phyloP scores from a whole-genome alignment of 2,888 invertebrate species.

The Caenorhabditis sp. region DNA sequence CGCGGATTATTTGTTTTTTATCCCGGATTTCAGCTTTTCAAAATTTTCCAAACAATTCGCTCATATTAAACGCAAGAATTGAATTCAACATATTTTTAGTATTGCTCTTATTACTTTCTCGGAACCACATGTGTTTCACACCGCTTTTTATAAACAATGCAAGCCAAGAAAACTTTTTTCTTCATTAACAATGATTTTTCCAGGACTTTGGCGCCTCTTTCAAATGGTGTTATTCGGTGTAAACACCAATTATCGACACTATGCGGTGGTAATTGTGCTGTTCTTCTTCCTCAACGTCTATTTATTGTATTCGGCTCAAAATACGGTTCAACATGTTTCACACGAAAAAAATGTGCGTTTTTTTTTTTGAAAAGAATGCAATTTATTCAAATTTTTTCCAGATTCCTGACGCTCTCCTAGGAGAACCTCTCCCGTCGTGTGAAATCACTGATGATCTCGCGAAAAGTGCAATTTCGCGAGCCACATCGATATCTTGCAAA shows the following conservation, averaged over 20 bases:
- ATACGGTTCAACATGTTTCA: background rate
- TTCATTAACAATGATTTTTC: constrained; percentile 8
- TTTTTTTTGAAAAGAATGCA: background rate
- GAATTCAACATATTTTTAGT: background rate
- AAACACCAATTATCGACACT: constrained; percentile 37
- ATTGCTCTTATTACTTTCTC: background rate
- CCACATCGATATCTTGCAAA: constrained; percentile 71
- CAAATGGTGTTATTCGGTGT: constrained; percentile 42
- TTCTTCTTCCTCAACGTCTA: constrained; percentile 63
- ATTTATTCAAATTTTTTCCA: background rate
- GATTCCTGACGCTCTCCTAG: background rate
- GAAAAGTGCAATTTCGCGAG: constrained; percentile 73
- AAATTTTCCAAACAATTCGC: background rate
- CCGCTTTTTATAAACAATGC: background rate
- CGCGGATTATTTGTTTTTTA: background rate
- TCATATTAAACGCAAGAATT: background rate
- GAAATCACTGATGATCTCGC: constrained; percentile 67
- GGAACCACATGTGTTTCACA: constrained; percentile 18
- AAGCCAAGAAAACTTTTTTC: background rate
- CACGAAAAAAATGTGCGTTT: background rate
- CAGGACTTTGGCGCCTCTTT: constrained; percentile 48
- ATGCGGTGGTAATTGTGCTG: constrained; percentile 41
- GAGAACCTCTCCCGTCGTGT: constrained; percentile 6
- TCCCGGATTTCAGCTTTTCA: background rate
- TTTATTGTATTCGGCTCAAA: constrained; percentile 52